Evolutionary conservation across 2,113 vertebrate species (phyloP), one percentile per base, ranked within the genome.

Genomic region (Nothoprocta perdicaria): DNA sequence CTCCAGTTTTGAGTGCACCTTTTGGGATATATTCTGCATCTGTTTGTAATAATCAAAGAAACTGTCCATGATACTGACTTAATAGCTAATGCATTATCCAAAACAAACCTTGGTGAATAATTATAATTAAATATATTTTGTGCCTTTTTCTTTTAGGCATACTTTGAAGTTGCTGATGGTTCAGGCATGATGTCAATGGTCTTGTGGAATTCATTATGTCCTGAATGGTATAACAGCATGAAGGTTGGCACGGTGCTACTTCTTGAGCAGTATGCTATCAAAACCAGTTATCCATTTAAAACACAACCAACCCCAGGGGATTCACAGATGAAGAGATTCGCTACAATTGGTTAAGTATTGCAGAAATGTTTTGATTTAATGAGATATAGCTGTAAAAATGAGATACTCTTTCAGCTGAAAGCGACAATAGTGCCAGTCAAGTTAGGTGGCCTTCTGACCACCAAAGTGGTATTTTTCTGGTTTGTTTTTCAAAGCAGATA

Each of bases 81-180:
- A 29, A 55, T 55, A 55, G 8, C 48, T 77, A 46, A 17, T 77
- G 12, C 8, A 1, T 76, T 60, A 53, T 57, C 16, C 24, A 45
- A 69, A 85, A 62, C 27, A 78, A 86, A 78, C 15, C 57, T 13
- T 53, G 45, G 5, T n/a, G 35, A 55, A 74, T 33, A 16, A 23
- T 72, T 46, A 41, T 83, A 62, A 82, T 55, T 82, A 5, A 75
- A 48, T 58, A 12, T 60, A 10, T 84, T 53, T 88, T 91, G 62
- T 79, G 43, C 83, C 14, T 80, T 27, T 55, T 48, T 88, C 23
- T 24, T 23, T 71, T 95, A 99, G 99, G 98, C 98, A 12, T 99
- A 98, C 94, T 98, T 99, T 94, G 98, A 99, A 97, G 98, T 99
- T 63, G 98, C 98, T 75, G 98, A 99, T 97, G 97, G 97, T 94